Base-by-base conservation (phyloP, 2,113 vertebrate species). In the Cyanoramphus novaezelandiae region DNA sequence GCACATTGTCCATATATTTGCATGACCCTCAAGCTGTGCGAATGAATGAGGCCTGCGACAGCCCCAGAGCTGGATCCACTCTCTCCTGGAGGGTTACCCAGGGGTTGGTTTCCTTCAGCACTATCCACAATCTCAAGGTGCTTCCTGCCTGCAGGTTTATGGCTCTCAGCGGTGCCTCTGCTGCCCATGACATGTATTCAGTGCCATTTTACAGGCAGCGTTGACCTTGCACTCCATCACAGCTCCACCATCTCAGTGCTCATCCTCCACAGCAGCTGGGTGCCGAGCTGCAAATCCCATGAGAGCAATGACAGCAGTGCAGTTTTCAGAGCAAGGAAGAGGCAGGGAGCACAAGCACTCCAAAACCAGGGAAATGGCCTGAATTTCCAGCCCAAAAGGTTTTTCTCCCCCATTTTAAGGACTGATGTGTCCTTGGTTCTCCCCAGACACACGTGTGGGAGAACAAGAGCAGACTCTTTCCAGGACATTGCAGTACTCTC, bases 391-490 rank as follows among this genome's bases (percentile, higher is more conserved):
- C 31, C 62, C 7, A 1, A 86, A 81, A 49, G 11, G 3, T n/a
- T 14, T 49, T 50, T 4, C 3, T 2, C 4, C 10, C 24, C 0
- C 18, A 21, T 55, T 76, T 39, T 49, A 77, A 86, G 53, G 49
- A 15, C 25, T 63, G 57, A 49, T 69, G 53, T 37, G 41, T 67
- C 53, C 46, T 88, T 69, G 78, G 12, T 93, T 94, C 50, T 86
- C 93, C 93, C 79, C 88, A 92, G 74, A 55, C 44, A 62, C 60
- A 70, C 11, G 2, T 43, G 76, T 90, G 76, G 59, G 85, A 94
- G 68, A 94, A 86, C 25, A 93, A 77, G 88, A 88, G 85, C 79
- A 90, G 82, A 50, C 92, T 86, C 92, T 83, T 94, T 93, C 92
- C 90, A 95, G 90, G 95, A 95, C 94, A 86, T 23, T 1, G 0